Base-by-base conservation (phyloP, 1,140 invertebrate species). In the Sesamia nonagrioides region DNA sequence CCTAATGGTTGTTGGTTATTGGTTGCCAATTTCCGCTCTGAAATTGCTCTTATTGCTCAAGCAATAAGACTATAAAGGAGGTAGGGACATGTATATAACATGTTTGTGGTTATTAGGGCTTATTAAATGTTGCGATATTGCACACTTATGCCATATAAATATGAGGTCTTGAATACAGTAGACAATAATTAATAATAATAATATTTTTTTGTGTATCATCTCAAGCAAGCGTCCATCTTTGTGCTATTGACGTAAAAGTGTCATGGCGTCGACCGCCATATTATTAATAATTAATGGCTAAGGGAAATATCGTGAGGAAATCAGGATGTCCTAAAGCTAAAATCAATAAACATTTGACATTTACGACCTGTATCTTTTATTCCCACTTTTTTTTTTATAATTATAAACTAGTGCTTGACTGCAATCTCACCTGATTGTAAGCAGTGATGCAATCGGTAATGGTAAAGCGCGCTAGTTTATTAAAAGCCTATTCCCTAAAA, bases 21-120 rank as follows among this genome's bases (percentile, higher is more conserved):
- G 68, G 68, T 71, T 17, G 18, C 27, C 50, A 71, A 73, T 73
- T 58, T 73, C 71, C 71, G 71, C 33, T 73, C 45, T 42, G 13
- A 58, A 73, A 73, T 27, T 71, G 48, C 27, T 7, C 15, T 11
- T 54, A 54, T 54, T 37, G 27, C 27, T 27, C 27, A 27, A 27
- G 27, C 27, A 27, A 27, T 27, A 27, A 27, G 27, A 27, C 27
- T 27, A 27, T 27, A 27, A 27, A 7, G 50, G 27, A 37, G 50
- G 45, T 50, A 48, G 42, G 50, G 66, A 33, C 69, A 42, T 66
- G 15, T 71, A 18, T 27, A 21, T 71, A 52, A 56, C 13, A 9
- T 56, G 50, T 40, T 66, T 66, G 61, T 66, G 61, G 37, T 42
- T 6, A 66, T 66, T 42, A 66, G 18, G 17, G 37, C 17, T 40